phyloP scores from a whole-genome alignment of 2,113 vertebrate species.

The Garra rufa region DNA sequence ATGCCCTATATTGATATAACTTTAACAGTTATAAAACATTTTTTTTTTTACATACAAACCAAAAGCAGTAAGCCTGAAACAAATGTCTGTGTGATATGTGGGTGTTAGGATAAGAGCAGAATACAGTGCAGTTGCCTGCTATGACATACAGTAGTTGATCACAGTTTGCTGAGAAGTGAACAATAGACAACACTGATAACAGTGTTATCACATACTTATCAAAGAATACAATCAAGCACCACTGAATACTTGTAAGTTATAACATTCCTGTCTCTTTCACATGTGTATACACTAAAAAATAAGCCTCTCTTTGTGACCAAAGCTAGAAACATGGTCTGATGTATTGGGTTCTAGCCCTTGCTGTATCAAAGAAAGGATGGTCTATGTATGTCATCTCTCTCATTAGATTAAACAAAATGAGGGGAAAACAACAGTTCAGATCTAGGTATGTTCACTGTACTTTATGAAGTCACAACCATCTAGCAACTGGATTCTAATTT shows the following conservation, averaged over 20 bases:
- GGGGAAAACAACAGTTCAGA: neutral
- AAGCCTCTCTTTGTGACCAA: neutral
- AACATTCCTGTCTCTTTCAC: constrained; percentile 33
- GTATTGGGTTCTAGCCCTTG: neutral
- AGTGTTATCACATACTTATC: constrained; percentile 67
- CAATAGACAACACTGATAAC: constrained; percentile 67
- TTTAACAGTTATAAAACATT: no score
- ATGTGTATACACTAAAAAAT: neutral
- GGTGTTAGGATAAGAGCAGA: constrained; percentile 53
- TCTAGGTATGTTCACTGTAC: neutral
- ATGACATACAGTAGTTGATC: constrained; percentile 63
- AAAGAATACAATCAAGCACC: constrained; percentile 64
- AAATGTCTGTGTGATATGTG: constrained; percentile 20
- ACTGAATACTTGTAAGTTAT: constrained; percentile 45
- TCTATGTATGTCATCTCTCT: neutral
- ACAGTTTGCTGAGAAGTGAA: constrained; percentile 62
- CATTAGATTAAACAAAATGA: neutral
- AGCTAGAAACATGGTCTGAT: neutral
- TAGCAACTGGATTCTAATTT: neutral
- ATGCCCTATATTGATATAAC: no score
- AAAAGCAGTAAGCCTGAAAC: neutral
- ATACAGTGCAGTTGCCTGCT: constrained; percentile 71
- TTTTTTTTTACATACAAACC: no score
- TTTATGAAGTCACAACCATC: neutral
- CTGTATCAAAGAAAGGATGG: neutral